Conservation (phyloP, 2,888 invertebrate genomes). For the Oscheius sp. region DNA sequence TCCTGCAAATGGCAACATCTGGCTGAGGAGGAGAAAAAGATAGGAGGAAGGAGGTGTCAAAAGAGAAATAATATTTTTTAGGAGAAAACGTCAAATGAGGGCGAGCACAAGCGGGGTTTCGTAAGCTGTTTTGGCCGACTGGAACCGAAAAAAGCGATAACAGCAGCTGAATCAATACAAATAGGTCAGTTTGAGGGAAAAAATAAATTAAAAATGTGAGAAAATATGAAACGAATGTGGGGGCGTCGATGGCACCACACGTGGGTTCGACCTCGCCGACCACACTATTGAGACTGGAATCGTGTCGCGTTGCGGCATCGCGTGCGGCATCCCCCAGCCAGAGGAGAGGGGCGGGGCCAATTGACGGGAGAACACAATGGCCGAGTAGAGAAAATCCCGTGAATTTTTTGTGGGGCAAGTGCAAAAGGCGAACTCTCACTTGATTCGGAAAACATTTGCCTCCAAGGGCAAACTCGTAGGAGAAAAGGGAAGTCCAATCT, state of each 20-base stretch:
- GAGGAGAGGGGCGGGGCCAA: constrained; percentile 2
- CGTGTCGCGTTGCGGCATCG: not conserved
- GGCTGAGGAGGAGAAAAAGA: not conserved
- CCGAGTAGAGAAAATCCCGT: no score
- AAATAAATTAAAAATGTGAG: not conserved
- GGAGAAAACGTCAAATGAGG: no score
- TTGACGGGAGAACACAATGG: constrained; percentile 15
- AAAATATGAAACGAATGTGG: not conserved
- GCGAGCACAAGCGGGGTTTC: no score
- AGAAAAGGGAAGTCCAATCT: no score
- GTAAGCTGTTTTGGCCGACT: no score
- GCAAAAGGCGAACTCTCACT: not conserved
- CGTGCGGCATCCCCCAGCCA: constrained; percentile 6
- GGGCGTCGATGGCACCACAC: constrained; percentile 14
- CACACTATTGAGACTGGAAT: constrained; percentile 27
- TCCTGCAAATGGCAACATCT: not conserved
- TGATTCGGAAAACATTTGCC: not conserved
- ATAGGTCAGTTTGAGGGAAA: no score
- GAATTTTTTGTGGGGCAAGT: no score
- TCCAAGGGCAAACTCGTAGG: not conserved
- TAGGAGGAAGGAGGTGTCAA: not conserved
- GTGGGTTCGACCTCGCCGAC: constrained; percentile 19
- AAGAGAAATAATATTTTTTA: no score
- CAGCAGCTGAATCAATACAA: not conserved
- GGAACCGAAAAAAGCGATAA: not conserved